A percentile compares a stretch with the other conserved stretches of the same genome.
Conservation (phyloP, 1,140 invertebrate species). For the Temnothorax longispinosus region DNA sequence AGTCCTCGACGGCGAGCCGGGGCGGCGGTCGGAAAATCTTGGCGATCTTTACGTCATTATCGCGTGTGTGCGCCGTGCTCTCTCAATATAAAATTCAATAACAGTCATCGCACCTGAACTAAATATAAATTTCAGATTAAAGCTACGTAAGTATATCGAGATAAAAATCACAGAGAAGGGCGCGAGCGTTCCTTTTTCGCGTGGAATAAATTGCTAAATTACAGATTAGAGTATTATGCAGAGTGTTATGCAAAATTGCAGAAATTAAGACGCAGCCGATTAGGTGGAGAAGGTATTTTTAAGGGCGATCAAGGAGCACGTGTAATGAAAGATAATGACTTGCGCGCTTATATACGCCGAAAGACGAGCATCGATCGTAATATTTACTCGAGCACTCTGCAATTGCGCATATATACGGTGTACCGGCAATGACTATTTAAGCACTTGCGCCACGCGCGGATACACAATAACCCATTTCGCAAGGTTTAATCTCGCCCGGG, state of each 20-base stretch:
- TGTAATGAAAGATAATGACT: not conserved
- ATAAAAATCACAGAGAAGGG: not conserved
- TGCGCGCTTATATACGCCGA: not conserved
- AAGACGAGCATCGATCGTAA: not conserved
- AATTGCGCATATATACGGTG: not conserved
- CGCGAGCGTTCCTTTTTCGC: not conserved
- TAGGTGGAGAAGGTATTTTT: not conserved
- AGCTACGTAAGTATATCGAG: not conserved
- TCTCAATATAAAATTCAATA: constrained; percentile 25
- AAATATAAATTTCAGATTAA: constrained; percentile 35
- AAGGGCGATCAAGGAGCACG: not conserved
- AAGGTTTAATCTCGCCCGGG: constrained; percentile 47
- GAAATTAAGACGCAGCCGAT: not conserved
- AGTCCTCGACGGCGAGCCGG: not conserved
- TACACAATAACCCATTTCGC: constrained; percentile 45
- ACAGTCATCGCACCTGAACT: not conserved
- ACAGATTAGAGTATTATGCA: not conserved
- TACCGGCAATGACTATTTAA: constrained; percentile 40
- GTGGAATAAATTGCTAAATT: not conserved
- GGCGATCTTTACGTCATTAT: constrained; percentile 45
- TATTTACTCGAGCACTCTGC: not conserved
- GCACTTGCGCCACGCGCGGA: constrained; percentile 39
- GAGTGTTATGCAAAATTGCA: not conserved
- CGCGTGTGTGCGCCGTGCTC: not conserved
- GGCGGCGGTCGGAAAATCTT: not conserved